Base-by-base conservation (phyloP, 2,113 vertebrate species). In the Pseudois nayaur region DNA sequence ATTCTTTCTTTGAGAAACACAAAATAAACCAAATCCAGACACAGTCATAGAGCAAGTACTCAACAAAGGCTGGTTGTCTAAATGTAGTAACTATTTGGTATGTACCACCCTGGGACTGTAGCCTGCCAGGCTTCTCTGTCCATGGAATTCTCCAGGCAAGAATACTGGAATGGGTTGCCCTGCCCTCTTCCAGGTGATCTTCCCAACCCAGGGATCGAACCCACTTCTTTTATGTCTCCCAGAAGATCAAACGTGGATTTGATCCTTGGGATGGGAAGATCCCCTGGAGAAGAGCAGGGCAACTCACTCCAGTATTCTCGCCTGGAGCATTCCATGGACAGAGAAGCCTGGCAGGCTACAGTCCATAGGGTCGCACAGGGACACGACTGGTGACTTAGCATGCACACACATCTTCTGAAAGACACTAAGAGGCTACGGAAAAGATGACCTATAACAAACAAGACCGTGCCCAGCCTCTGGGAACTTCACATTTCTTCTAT, bases 21-120 rank as follows among this genome's bases (percentile, higher is more conserved):
- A 92, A 88, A 94, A 89, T 43, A 54, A 93, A 54, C 31, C 52
- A 93, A 92, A 91, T 90, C 43, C 21, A 87, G 94, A 96, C 48
- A 82, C 12, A 85, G 48, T 64, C 19, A 64, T 3, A 45, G 13
- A 83, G 59, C 33, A 94, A 89, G 25, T 14, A 45, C 19, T 91
- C 27, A 54, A 60, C 33, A 86, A 92, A 60, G 45, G 48, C 36
- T 50, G 25, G 23, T 15, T 27, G 40, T 76, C 62, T 64, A 95
- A 79, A 78, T 10, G 23, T 21, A n/a, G 25, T 40, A 87, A 29
- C 25, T 67, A 45, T 5, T 67, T 45, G 54, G 52, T 27, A 87
- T 10, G 33, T 29, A n/a, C 12, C 16, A 84, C 67, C 64, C n/a
- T 36, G n/a, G 64, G 64, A 36, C 17, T 21, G n/a, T 71, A 36